A percentile compares a stretch with the other conserved stretches of the same genome.
Conservation (phyloP, 2,113 vertebrate genomes). For the Rhodinocichla rosea region DNA sequence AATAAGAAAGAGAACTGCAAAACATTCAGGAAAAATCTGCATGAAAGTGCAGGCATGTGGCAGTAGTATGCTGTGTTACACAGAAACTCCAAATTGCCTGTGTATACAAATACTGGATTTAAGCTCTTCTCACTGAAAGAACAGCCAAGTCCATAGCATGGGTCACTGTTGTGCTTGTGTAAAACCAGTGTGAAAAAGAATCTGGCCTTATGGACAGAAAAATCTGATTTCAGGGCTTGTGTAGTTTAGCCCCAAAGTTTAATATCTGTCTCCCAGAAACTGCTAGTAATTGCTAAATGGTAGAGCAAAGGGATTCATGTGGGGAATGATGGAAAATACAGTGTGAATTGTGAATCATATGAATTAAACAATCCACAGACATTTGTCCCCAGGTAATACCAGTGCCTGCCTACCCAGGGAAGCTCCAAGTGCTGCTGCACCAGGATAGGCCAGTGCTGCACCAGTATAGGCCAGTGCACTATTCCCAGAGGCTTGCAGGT, state of each 20-base stretch:
- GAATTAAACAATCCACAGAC: background rate
- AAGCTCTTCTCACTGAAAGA: background rate
- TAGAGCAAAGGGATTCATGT: background rate
- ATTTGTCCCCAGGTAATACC: background rate
- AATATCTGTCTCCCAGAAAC: background rate
- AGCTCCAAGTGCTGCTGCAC: background rate
- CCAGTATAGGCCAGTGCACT: background rate
- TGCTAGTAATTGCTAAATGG: background rate
- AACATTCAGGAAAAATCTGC: background rate
- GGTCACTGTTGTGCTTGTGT: background rate
- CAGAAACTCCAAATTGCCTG: background rate
- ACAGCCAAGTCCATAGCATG: accelerated
- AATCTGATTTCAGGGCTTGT: background rate
- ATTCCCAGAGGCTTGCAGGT: background rate
- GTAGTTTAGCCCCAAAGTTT: background rate
- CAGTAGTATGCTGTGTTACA: background rate
- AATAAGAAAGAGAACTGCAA: background rate
- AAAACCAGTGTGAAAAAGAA: background rate
- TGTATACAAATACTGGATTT: background rate
- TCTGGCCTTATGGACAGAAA: background rate
- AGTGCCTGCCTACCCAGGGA: background rate
- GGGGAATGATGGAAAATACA: background rate
- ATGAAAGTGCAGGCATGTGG: background rate
- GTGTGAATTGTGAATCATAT: background rate
- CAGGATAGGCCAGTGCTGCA: background rate